Conservation (phyloP, 2,113 vertebrate species). For the Gavia stellata region DNA sequence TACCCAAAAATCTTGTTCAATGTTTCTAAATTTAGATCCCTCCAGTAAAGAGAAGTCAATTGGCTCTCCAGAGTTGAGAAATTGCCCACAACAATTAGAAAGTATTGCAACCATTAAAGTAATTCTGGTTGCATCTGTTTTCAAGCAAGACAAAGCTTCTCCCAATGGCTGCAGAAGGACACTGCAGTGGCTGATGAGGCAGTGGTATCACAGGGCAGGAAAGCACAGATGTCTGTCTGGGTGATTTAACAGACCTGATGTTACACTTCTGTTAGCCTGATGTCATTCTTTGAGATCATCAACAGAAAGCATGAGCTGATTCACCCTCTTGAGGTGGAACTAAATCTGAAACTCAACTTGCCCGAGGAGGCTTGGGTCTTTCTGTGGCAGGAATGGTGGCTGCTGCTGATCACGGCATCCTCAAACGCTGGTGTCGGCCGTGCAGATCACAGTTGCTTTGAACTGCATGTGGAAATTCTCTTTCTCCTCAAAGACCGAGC, state of each 20-base stretch:
- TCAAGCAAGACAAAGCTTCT: neutral
- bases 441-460: neutral
- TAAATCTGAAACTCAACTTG: neutral
- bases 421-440: rapidly evolving
- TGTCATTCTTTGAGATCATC: neutral
- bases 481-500: neutral
- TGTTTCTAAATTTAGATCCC: neutral
- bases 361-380: neutral
- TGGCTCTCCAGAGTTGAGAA: neutral
- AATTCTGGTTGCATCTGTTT: neutral
- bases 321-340: neutral
- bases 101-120: neutral
- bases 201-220: neutral
- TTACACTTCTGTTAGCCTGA: neutral
- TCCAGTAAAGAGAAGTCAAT: neutral
- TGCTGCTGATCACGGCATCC: neutral
- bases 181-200: neutral
- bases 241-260: neutral
- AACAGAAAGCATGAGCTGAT: neutral
- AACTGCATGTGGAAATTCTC: neutral
- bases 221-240: neutral
- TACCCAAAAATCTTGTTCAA: neutral
- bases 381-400: rapidly evolving
- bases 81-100: neutral
- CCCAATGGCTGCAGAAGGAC: rapidly evolving